phyloP scores from a whole-genome alignment of 2,888 invertebrate genomes.

The Neoascia interrupta region DNA sequence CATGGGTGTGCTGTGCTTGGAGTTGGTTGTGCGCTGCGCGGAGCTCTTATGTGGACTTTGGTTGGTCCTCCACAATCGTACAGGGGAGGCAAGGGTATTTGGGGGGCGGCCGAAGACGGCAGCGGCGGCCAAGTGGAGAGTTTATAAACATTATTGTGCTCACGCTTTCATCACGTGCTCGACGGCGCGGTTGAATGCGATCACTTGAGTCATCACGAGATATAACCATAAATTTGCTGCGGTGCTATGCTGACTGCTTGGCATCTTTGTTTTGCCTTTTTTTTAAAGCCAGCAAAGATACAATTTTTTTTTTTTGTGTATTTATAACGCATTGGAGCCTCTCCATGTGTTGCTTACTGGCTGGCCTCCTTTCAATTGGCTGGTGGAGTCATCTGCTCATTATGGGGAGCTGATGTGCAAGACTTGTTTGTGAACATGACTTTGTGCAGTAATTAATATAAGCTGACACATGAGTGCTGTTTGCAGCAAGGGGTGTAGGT shows the following conservation, averaged over 20 bases:
- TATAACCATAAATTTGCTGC: conserved; percentile 40
- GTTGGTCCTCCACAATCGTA: conserved; percentile 2
- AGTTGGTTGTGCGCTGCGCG: background rate
- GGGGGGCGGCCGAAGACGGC: background rate
- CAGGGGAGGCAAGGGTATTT: background rate
- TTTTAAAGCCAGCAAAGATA: background rate
- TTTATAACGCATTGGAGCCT: conserved; percentile 15
- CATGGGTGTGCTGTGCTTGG: conserved; percentile 1
- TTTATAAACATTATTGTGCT: conserved; percentile 7
- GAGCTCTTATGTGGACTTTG: conserved; percentile 50
- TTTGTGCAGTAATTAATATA: conserved; percentile 1
- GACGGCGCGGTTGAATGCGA: conserved; percentile 23
- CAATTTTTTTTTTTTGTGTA: background rate
- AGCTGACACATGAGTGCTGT: too few relatives aligned
- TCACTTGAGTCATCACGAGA: conserved; percentile 67
- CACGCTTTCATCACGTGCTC: conserved; percentile 67
- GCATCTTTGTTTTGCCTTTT: background rate
- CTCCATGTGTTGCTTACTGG: conserved; percentile 10
- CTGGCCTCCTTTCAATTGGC: conserved; percentile 54
- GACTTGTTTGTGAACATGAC: background rate
- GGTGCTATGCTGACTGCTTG: background rate
- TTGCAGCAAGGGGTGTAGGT: too few relatives aligned
- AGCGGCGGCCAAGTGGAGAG: conserved; percentile 1
- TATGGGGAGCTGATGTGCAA: background rate
- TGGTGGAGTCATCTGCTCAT: conserved; percentile 5